Conservation (phyloP, 2,113 vertebrate genomes). For the Platycercus adscitus region DNA sequence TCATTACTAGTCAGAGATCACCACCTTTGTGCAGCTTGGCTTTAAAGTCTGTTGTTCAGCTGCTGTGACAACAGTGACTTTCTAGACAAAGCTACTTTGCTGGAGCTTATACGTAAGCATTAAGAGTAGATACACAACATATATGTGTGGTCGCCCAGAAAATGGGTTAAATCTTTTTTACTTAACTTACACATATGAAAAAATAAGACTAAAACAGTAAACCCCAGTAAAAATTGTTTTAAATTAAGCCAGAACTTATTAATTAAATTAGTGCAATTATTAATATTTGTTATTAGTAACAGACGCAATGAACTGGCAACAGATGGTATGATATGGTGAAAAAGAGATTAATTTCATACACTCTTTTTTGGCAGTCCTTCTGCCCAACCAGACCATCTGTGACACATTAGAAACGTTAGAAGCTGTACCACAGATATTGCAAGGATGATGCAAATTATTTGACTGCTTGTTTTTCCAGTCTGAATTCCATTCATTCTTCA, state of each 20-base stretch:
- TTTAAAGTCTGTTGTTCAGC: background rate
- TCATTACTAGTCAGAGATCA: background rate
- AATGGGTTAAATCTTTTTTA: background rate
- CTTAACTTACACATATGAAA: background rate
- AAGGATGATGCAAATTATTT: background rate
- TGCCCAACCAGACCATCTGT: constrained; percentile 60
- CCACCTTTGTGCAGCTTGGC: background rate
- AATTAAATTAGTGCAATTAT: constrained; percentile 51
- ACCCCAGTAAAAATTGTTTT: background rate
- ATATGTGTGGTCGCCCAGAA: background rate
- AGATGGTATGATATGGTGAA: constrained; percentile 47
- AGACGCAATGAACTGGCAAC: constrained; percentile 42
- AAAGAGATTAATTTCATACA: constrained; percentile 55
- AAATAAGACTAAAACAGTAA: background rate
- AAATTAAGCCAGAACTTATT: background rate
- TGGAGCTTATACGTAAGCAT: background rate
- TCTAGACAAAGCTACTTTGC: background rate
- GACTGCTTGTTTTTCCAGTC: background rate
- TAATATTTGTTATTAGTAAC: constrained; percentile 63
- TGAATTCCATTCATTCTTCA: background rate
- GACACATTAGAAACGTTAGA: background rate
- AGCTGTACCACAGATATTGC: background rate
- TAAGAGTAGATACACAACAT: background rate
- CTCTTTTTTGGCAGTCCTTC: constrained; percentile 50
- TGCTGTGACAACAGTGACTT: background rate